Conservation (phyloP, 37 sponge, comb jelly and placozoan genomes). For the Corticium candelabrum region DNA sequence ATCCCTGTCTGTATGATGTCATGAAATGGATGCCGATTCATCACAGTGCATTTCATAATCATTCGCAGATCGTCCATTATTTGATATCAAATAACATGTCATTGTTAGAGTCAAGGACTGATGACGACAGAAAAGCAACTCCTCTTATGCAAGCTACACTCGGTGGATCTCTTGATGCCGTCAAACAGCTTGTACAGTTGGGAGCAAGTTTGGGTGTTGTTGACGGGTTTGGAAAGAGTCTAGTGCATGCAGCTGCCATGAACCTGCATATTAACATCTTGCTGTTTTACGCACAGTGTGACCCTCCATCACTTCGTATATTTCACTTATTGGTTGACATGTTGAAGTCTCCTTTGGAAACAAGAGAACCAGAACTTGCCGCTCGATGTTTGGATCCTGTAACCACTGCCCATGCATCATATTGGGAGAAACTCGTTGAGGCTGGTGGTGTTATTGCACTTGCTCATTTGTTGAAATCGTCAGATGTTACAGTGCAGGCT, state of each 20-base stretch:
- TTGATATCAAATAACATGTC: slow-evolving; percentile 13
- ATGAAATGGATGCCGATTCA: slow-evolving; percentile 73
- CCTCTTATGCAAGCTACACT: slow-evolving; percentile 61
- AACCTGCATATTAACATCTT: slow-evolving; percentile 45
- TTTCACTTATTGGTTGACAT: slow-evolving; percentile 46
- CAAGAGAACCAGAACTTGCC: slow-evolving; percentile 27
- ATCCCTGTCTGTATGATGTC: slow-evolving; percentile 17
- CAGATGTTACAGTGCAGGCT: neutral
- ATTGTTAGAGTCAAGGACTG: slow-evolving; percentile 27
- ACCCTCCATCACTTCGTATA: slow-evolving; percentile 15
- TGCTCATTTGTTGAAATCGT: neutral
- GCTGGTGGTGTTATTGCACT: neutral
- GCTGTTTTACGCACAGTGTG: slow-evolving; percentile 37
- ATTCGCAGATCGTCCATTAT: slow-evolving; percentile 24
- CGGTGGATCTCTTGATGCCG: slow-evolving; percentile 62
- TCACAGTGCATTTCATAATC: slow-evolving; percentile 69
- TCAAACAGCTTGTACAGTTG: slow-evolving; percentile 40
- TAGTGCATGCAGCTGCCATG: slow-evolving; percentile 42
- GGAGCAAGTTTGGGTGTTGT: slow-evolving; percentile 39
- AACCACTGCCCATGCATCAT: slow-evolving; percentile 11
- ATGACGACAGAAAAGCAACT: slow-evolving; percentile 11
- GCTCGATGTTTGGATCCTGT: slow-evolving; percentile 54
- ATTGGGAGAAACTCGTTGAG: neutral
- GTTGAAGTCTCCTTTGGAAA: slow-evolving; percentile 28
- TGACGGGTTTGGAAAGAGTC: slow-evolving; percentile 7